Percentiles rank a stretch among this genome's conserved stretches.
Conservation (phyloP, 2,888 invertebrate genomes). For the Eupithecia exiguata region DNA sequence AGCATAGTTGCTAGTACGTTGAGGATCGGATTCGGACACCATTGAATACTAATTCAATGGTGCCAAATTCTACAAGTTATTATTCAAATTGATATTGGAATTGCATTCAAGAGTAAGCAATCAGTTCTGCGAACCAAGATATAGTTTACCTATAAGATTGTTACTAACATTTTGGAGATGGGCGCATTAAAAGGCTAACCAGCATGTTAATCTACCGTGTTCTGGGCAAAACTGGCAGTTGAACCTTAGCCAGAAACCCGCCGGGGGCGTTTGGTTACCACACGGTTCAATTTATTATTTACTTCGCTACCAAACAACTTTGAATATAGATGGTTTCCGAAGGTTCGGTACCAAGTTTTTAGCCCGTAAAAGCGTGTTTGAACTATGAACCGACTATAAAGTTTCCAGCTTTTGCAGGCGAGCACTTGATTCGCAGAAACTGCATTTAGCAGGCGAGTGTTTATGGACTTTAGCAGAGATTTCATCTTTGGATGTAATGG, state of each 20-base stretch:
- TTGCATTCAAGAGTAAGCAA: not conserved
- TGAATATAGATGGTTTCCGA: slow-evolving; percentile 29
- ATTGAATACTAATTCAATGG: too few relatives aligned
- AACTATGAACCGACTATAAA: slow-evolving; percentile 13
- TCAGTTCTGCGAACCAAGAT: slow-evolving; percentile 17
- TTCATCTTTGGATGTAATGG: not conserved
- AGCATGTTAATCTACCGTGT: slow-evolving; percentile 40
- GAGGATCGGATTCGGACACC: too few relatives aligned
- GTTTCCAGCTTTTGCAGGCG: not conserved
- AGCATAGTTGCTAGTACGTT: too few relatives aligned
- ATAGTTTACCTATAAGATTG: not conserved
- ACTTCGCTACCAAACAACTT: slow-evolving; percentile 30
- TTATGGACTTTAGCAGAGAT: slow-evolving; percentile 7
- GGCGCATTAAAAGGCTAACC: slow-evolving; percentile 33
- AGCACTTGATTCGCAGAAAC: slow-evolving; percentile 4
- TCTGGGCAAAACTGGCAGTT: slow-evolving; percentile 34
- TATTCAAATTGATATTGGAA: not conserved
- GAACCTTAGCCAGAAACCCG: slow-evolving; percentile 41
- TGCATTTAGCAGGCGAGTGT: slow-evolving; percentile 3
- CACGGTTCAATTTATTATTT: slow-evolving; percentile 39
- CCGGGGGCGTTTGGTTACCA: slow-evolving; percentile 42
- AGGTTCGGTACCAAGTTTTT: slow-evolving; percentile 20
- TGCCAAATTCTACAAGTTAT: not conserved
- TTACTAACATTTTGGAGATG: not conserved
- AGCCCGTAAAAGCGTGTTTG: slow-evolving; percentile 15